These are phyloP conservation scores for Microcebus murinus DNA, from an alignment of 2,113 vertebrate species.

Conservation along the genomic window DNA sequence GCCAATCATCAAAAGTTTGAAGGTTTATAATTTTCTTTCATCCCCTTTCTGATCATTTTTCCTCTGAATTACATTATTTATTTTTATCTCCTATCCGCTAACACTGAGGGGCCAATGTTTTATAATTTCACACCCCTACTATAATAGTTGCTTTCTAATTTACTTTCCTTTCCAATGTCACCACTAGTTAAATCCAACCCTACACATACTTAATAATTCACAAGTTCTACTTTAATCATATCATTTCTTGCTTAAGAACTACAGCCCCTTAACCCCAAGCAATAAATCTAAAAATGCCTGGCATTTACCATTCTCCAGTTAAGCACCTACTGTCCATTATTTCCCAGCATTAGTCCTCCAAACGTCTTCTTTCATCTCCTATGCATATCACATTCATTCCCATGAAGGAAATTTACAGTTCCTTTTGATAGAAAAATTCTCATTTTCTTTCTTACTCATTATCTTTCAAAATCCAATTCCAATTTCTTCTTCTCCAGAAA, in stretches of 20 bases:
- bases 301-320: neutral
- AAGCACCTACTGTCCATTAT: neutral
- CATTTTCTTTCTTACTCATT: neutral
- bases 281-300: neutral
- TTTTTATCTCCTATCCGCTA: neutral
- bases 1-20: neutral
- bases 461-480: constrained; percentile 39
- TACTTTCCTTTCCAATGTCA: neutral
- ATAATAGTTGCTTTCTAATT: neutral
- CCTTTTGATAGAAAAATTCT: neutral
- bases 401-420: neutral
- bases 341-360: neutral
- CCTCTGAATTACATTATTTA: neutral
- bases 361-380: neutral
- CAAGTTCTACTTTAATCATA: neutral
- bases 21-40: neutral
- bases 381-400: neutral
- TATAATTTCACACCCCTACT: neutral
- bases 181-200: neutral
- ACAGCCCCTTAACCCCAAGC: neutral
- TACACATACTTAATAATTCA: neutral
- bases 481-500: neutral
- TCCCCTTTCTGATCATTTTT: neutral
- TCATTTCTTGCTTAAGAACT: neutral
- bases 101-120: neutral